These are phyloP conservation scores for Beris chalybata DNA, from an alignment of 2,888 invertebrate genomes.

Conservation along the genomic window DNA sequence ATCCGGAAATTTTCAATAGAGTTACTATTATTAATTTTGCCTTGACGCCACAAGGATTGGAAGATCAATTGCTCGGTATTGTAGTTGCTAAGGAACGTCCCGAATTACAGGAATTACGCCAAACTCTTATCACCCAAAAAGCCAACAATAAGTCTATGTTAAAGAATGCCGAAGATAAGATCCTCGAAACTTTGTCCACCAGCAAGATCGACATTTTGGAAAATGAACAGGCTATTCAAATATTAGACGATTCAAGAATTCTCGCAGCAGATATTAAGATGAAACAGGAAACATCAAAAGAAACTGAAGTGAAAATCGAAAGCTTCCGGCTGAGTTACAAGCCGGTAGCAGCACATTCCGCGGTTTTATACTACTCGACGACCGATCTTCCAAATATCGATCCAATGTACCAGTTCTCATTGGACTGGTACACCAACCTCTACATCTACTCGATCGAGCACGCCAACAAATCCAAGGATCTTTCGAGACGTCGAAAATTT, in stretches of 20 bases:
- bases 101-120: constrained; percentile 81
- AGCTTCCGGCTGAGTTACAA: constrained; percentile 77
- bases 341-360: constrained; percentile 83
- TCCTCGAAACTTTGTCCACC: constrained; percentile 79
- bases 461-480: constrained; percentile 63
- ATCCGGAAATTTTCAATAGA: constrained; percentile 86
- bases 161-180: constrained; percentile 85
- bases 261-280: constrained; percentile 79
- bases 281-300: constrained; percentile 82
- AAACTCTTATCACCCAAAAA: constrained; percentile 75
- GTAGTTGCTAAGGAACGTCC: constrained; percentile 89
- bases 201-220: constrained; percentile 87
- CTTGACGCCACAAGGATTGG: constrained; percentile 72
- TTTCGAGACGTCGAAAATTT: constrained; percentile 71
- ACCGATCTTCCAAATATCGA: constrained; percentile 85
- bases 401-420: constrained; percentile 95
- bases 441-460: constrained; percentile 55
- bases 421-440: constrained; percentile 87
- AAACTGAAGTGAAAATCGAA: constrained; percentile 82
- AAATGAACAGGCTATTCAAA: constrained; percentile 85
- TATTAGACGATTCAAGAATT: constrained; percentile 82
- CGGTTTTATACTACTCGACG: constrained; percentile 85
- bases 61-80: constrained; percentile 83
- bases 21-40: constrained; percentile 85
- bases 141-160: constrained; percentile 80